phyloP scores from a whole-genome alignment of 2,888 invertebrate species.

The Melinaea menophilus region DNA sequence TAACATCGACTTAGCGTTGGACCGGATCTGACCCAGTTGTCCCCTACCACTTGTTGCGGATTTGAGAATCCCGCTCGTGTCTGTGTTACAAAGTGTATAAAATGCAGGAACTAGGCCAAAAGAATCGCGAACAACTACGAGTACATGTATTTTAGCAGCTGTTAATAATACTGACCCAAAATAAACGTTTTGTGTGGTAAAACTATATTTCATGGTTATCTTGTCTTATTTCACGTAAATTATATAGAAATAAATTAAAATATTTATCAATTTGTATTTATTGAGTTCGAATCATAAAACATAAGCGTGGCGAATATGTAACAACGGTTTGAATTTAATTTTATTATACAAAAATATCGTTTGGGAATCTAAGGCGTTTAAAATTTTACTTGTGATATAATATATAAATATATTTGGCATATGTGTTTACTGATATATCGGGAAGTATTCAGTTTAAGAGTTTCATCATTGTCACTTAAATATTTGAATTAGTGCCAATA shows the following conservation, averaged over 20 bases:
- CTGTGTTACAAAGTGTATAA: conserved; percentile 34
- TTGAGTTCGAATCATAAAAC: conserved; percentile 24
- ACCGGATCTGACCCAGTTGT: conserved; percentile 40
- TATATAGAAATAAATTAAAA: not conserved
- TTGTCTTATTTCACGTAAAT: too few species aligned
- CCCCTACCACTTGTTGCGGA: conserved; percentile 31
- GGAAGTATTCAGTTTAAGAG: conserved; percentile 1
- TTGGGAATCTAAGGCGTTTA: conserved; percentile 30
- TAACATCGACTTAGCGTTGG: conserved; percentile 29
- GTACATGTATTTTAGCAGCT: conserved; percentile 35
- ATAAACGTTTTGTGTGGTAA: conserved; percentile 3
- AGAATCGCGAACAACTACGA: conserved; percentile 35
- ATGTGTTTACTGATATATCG: too few species aligned
- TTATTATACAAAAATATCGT: conserved; percentile 31
- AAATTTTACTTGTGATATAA: not conserved
- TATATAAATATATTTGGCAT: too few species aligned
- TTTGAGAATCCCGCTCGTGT: conserved; percentile 34
- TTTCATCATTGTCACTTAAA: conserved; percentile 34
- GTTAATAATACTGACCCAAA: conserved; percentile 41
- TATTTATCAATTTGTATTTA: conserved; percentile 1
- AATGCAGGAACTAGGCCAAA: conserved; percentile 40
- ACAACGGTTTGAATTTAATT: conserved; percentile 28
- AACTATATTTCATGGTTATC: not conserved
- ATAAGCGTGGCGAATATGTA: conserved; percentile 29
- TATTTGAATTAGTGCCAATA: conserved; percentile 49